Percentiles rank a stretch among this genome's conserved stretches.
Conservation (phyloP, 1,140 invertebrate genomes). For the Diorhabda elongata region DNA sequence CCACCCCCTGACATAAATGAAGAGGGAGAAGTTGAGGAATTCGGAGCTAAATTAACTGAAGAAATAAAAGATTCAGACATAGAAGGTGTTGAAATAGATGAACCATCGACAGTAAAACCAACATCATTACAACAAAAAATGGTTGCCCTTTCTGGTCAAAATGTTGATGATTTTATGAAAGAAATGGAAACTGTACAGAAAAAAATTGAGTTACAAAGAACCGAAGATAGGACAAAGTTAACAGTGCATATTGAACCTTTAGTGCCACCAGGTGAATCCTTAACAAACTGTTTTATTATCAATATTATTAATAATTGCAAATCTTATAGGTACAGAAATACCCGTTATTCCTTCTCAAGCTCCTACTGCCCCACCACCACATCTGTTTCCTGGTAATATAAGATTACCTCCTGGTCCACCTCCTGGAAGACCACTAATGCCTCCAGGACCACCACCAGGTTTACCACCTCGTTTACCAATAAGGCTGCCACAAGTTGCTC, state of each 20-base stretch:
- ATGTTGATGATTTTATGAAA: slow-evolving; percentile 88
- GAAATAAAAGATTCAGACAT: slow-evolving; percentile 36
- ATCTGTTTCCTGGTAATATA: slow-evolving; percentile 49
- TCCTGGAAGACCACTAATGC: slow-evolving; percentile 56
- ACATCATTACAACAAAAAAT: slow-evolving; percentile 77
- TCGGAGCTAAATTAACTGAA: slow-evolving; percentile 34
- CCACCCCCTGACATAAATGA: slow-evolving; percentile 69
- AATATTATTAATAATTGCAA: background rate
- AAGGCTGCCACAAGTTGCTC: slow-evolving; percentile 48
- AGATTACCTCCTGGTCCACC: slow-evolving; percentile 62
- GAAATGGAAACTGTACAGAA: slow-evolving; percentile 84
- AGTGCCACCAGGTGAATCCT: slow-evolving; percentile 10
- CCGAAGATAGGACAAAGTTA: slow-evolving; percentile 57
- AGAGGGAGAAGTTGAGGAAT: slow-evolving; percentile 58
- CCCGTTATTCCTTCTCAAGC: slow-evolving; percentile 7
- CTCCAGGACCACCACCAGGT: slow-evolving; percentile 69
- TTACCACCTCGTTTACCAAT: slow-evolving; percentile 52
- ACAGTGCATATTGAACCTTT: slow-evolving; percentile 42
- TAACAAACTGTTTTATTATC: background rate
- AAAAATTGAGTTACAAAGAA: slow-evolving; percentile 63
- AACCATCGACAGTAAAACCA: slow-evolving; percentile 57
- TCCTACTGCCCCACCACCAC: slow-evolving; percentile 54
- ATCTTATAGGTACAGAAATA: slow-evolving; percentile 3
- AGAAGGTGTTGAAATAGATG: slow-evolving; percentile 18
- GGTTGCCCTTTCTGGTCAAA: slow-evolving; percentile 80